Base-by-base conservation (phyloP, 2,797 vertebrate species). In the Hemibagrus guttatus region DNA sequence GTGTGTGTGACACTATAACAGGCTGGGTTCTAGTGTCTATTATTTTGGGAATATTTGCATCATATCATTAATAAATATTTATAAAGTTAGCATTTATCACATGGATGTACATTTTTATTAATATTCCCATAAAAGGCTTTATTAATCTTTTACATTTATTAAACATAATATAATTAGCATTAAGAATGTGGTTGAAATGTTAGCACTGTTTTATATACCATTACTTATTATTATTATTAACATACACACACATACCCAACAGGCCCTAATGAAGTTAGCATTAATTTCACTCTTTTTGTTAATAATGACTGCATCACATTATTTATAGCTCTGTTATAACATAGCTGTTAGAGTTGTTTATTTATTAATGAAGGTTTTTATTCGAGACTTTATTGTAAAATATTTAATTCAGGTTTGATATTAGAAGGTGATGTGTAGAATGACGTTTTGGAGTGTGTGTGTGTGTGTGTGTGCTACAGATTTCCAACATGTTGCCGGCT, bases 401-500 rank as follows among this genome's bases (percentile, higher is more conserved):
- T 13, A 14, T 59, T 61, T 9, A 61, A 23, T n/a, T 63, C 23
- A 23, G 23, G 23, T 63, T 9, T 23, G 23, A 63, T 63, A 26
- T 63, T 8, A 26, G 6, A 21, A 9, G 23, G 21, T 63, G 59
- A 63, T 26, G 59, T 63, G 23, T 23, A 63, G 61, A 63, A n/a
- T 12, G 23, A 28, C 23, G 58, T 21, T 23, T 66, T 9, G 13
- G 63, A 14, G 31, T 28, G 66, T 69, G 28, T 71, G 35, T 46
- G 39, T 72, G 11, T 75, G 46, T 63, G 0, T 84, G 42, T 56
- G 19, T 3, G 6, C 23, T 56, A 76, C 82, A 99, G 97, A 1
- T 96, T 84, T 97, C 97, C 89, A 99, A 98, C 95, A 96, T 95
- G 89, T 86, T 98, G 86, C 97, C 97, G 0, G 94, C 93, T 2